Evolutionary conservation across 2,888 invertebrate species (phyloP), one percentile per base, ranked within the genome.

Genomic region (Lasius fuliginosus): DNA sequence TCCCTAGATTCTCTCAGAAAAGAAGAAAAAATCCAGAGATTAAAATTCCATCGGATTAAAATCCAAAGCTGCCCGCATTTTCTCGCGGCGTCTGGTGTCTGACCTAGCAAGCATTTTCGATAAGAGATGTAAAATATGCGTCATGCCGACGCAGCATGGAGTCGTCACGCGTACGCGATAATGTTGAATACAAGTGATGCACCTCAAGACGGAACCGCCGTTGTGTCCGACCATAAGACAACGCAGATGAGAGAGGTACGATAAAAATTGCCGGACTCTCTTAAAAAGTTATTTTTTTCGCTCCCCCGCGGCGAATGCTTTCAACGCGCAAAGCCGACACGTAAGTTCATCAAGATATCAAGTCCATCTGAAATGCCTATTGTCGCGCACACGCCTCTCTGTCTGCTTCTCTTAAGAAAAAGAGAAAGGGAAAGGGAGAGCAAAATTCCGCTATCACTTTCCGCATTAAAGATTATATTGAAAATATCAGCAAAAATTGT

Each of bases 41-140:
- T 83, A 76, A 33, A 86, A 69, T 82, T 75, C 27, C 62, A 82
- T 82, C 33, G 65, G 60, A 86, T 86, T 76, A 56, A 86, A 86
- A 76, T 77, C 42, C 30, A 23, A 42, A 18, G 42, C 42, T 15
- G 71, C 1, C 42, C 68, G 68, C 49, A 56, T 46, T 81, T 49
- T 58, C 33, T 65, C 33, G 40, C 12, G 69, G 42, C 84, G 77
- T 46, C 53, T 65, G 42, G 27, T 60, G 56, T 65, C 42, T 71
- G 65, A 40, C 15, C 49, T 12, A 67, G 69, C 49, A 4, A 15
- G n/a, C 42, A 4, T 3, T 56, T 83, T 49, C 46, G 81, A 71
- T 73, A 81, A 84, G 18, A 18, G 33, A 74, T 36, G 15, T 67
- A 49, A 82, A 81, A 84, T 84, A 84, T 71, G 71, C 42, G 27